Evolutionary conservation across 2,888 invertebrate species (phyloP).

Genomic region (Drosophila fulvimacula): DNA sequence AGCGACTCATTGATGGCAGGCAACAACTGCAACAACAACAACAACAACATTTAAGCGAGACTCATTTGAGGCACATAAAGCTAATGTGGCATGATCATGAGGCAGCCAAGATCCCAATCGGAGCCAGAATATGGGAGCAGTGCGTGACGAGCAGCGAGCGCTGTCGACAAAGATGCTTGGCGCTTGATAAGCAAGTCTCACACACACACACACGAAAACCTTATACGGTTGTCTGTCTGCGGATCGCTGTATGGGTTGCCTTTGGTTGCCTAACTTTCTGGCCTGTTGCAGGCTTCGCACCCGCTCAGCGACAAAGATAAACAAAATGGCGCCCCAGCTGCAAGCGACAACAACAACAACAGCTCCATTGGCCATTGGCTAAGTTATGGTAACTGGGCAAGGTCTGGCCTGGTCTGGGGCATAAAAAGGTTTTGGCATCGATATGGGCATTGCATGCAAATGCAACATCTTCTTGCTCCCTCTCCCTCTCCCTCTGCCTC

Average conservation of each 20-base stretch:
- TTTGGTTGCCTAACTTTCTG: slow-evolving; percentile 47
- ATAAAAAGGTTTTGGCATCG: slow-evolving; percentile 23
- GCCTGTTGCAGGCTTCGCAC: slow-evolving; percentile 59
- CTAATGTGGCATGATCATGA: slow-evolving; percentile 66
- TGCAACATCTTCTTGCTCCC: slow-evolving; percentile 33
- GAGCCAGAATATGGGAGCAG: slow-evolving; percentile 63
- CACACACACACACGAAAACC: slow-evolving; percentile 12
- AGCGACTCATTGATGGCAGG: slow-evolving; percentile 38
- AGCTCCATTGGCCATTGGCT: slow-evolving; percentile 65
- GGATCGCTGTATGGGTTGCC: not conserved
- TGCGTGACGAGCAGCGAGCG: slow-evolving; percentile 28
- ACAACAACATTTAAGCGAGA: slow-evolving; percentile 16
- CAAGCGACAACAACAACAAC: slow-evolving; percentile 16
- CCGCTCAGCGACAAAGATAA: slow-evolving; percentile 74
- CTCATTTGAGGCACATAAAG: slow-evolving; percentile 39
- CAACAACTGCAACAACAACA: not conserved
- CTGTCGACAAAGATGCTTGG: slow-evolving; percentile 33
- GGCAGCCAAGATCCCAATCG: slow-evolving; percentile 59
- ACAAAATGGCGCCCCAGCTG: slow-evolving; percentile 69
- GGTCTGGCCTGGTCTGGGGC: slow-evolving; percentile 28
- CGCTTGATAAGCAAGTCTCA: slow-evolving; percentile 46
- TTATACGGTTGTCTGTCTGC: too few relatives aligned
- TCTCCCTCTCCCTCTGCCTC: not conserved
- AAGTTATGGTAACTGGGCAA: slow-evolving; percentile 56
- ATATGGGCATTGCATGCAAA: slow-evolving; percentile 46